Evolutionary conservation across 2,797 vertebrate genomes (phyloP), one percentile per base, ranked within the genome.

Genomic region (Orientallactaga sibirica): DNA sequence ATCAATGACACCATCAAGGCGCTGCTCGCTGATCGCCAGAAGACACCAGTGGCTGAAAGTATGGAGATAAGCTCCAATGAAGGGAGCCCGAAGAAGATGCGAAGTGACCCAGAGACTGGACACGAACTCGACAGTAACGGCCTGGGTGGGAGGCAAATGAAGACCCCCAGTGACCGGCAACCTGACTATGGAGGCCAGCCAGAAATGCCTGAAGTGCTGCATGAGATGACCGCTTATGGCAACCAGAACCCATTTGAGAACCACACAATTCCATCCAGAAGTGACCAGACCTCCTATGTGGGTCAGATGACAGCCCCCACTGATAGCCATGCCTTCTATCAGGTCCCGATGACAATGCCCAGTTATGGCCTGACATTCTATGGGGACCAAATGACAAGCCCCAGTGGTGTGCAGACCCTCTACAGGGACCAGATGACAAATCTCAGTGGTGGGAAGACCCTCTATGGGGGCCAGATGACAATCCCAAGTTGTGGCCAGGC

Each of bases 251-350:
- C 20, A 9, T 20, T 1, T 5, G 68, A 5, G 3, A 33, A 0
- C 0, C 19, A 22, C 27, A 4, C 20, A 66, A 14, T 0, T 0
- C 8, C 19, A 6, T 61, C 80, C 0, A 0, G 1, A 8, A 0
- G 0, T 22, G 7, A 43, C 10, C 67, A 55, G 29, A 29, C 22
- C 78, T 27, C 55, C 19, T 19, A 0, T 0, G 18, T 19, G 10
- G 48, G 55, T 16, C 55, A 58, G 55, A 58, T 58, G 55, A 22
- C 5, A 1, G 66, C 7, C 3, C 9, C 18, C 27, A 18, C 0
- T 24, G 64, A 3, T 76, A 22, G 41, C 52, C 76, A 86, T 22
- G 80, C 12, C 18, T 18, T 48, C 24, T 43, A 29, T 29, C 15
- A 25, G 16, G 16, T 10, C 25, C 76, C 86, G 10, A 61, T 33